Base-by-base conservation (phyloP, 2,888 invertebrate genomes). In the Leptura quadrifasciata region DNA sequence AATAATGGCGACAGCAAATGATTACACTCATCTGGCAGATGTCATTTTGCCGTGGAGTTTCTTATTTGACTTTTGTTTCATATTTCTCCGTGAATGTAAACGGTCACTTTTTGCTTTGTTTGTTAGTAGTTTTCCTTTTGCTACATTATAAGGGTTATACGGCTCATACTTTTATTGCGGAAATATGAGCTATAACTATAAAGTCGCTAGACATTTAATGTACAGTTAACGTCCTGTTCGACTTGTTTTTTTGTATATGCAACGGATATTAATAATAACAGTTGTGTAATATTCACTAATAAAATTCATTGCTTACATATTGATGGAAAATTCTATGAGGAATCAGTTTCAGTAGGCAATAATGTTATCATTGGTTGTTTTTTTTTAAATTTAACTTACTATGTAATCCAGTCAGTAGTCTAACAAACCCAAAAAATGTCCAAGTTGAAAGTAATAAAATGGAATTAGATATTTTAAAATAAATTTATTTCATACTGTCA, bases 61-160 rank as follows among this genome's bases (percentile, higher is more conserved):
- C 54, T 65, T 64, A 35, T 35, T 64, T 35, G 64, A 64, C 18
- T 64, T 64, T 64, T 21, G 64, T 35, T 64, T 64, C 47, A 20
- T 17, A n/a, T 35, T 27, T n/a, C 24, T 31, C 31, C 12, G 31
- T 31, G 12, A 47, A 47, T 47, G 47, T 47, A 47, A 47, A 47
- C 39, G 64, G 64, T 39, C 35, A 39, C 64, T 64, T 64, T 64
- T 64, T 64, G 64, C 64, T 64, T 31, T 31, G 63, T 63, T 63
- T 12, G 63, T 18, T 5, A 35, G 4, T 17, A 39, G 20, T 39
- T 17, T 39, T 35, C 18, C 39, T 20, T 64, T 21, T 35, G 39
- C 15, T 20, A 47, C 47, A 20, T 64, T 63, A 63, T 35, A 18
- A 47, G 20, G 21, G 18, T 10, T 18, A n/a, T 27, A 17, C 60